A percentile compares a stretch with the other conserved stretches of the same genome.
Conservation (phyloP, 37 sponge, comb jelly and placozoan genomes). For the Theonella swinhoei region DNA sequence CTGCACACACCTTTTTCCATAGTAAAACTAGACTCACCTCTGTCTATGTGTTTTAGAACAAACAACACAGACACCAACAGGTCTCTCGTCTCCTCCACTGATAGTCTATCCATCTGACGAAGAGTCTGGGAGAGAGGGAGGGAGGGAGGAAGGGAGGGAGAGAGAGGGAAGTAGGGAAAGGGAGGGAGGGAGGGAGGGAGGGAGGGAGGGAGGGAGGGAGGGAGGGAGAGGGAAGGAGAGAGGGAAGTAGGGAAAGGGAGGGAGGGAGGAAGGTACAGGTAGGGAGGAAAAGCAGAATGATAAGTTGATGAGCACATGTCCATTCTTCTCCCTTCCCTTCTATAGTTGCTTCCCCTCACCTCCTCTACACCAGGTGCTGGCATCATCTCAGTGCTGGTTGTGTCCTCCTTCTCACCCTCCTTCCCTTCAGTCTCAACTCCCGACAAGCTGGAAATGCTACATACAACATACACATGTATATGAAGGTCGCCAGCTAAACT, state of each 20-base stretch:
- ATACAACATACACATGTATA: no score
- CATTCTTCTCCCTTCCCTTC: no score
- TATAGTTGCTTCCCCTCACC: not conserved
- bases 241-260: no score
- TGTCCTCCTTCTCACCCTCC: slow-evolving; percentile 4
- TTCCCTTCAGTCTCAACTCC: not conserved
- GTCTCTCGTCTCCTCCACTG: slow-evolving; percentile 68
- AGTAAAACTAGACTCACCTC: slow-evolving; percentile 19
- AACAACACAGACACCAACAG: slow-evolving; percentile 81
- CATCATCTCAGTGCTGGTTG: not conserved
- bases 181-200: not conserved
- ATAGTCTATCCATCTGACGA: slow-evolving; percentile 40
- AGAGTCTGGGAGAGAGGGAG: slow-evolving; percentile 7
- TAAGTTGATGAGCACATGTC: no score
- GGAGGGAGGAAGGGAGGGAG: not conserved
- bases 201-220: slow-evolving; percentile 24
- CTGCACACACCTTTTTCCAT: not conserved
- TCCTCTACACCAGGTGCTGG: not conserved
- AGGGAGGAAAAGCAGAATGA: no score
- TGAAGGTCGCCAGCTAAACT: no score
- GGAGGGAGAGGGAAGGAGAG: not conserved
- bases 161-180: not conserved
- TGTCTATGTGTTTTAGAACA: slow-evolving; percentile 86
- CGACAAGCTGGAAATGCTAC: not conserved
- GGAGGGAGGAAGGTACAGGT: no score